A percentile compares a stretch with the other conserved stretches of the same genome.
Evolutionary conservation across 2,113 vertebrate species (phyloP).

Genomic region (Meles meles): DNA sequence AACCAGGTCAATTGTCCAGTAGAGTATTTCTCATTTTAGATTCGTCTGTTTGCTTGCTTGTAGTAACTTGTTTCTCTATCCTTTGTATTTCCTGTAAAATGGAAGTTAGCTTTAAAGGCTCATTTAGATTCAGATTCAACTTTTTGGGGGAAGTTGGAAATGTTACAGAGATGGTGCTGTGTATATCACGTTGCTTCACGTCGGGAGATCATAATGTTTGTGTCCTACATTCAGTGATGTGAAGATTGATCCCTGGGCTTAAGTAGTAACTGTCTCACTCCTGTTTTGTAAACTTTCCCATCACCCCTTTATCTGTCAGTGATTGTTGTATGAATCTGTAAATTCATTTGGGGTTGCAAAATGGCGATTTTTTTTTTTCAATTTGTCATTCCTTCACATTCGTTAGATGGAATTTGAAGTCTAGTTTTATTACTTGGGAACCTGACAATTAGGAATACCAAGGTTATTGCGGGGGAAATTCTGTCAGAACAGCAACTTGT

Average conservation of each 20-base stretch:
- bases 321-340: neutral
- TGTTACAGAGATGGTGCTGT: neutral
- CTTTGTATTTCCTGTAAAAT: neutral
- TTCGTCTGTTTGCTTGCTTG: neutral
- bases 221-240: neutral
- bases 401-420: conserved; percentile 6
- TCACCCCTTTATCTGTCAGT: neutral
- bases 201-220: neutral
- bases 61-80: neutral
- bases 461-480: neutral
- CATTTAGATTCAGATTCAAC: neutral
- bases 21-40: neutral
- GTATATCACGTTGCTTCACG: neutral
- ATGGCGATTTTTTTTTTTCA: neutral
- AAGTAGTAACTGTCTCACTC: neutral
- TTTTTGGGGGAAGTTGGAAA: neutral
- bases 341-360: neutral
- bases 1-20: neutral
- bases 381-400: neutral
- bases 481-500: neutral
- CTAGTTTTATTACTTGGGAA: neutral
- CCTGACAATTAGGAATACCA: neutral
- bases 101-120: neutral
- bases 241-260: neutral
- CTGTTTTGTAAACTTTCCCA: neutral